Conservation (phyloP, 2,113 vertebrate genomes). For the Fregata magnificens region DNA sequence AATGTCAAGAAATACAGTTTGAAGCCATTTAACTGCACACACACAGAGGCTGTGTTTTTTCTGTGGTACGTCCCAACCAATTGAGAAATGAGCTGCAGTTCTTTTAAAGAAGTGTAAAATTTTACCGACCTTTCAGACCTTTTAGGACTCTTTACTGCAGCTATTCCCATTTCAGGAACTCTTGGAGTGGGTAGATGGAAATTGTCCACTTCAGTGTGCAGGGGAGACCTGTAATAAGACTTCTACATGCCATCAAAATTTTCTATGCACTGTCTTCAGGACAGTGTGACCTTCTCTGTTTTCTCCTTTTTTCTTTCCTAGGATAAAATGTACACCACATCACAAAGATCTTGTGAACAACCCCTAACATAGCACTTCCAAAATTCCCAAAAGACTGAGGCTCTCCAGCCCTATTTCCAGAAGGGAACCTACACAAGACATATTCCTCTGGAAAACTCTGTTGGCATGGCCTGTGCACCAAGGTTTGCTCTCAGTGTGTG, state of each 20-base stretch:
- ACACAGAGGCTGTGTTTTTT: background rate
- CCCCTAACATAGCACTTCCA: background rate
- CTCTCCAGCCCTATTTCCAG: background rate
- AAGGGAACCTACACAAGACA: fast-evolving
- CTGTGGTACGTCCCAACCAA: background rate
- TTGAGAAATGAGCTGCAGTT: background rate
- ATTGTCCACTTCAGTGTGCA: background rate
- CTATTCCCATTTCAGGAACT: background rate
- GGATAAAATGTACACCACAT: background rate
- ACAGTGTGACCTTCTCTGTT: background rate
- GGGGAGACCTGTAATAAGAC: background rate
- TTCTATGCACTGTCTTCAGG: background rate
- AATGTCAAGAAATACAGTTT: slow-evolving; percentile 13
- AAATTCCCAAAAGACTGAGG: background rate
- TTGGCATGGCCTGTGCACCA: background rate
- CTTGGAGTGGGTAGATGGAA: background rate
- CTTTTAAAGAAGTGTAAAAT: background rate
- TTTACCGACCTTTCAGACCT: background rate
- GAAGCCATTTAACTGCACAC: background rate
- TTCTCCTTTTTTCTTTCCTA: background rate
- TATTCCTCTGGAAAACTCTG: background rate
- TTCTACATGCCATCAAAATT: background rate
- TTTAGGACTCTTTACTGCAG: background rate
- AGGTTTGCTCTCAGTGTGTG: background rate
- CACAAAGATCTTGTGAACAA: background rate